A percentile compares a stretch with the other conserved stretches of the same genome.
These are phyloP conservation scores for Cercocebus atys DNA, from an alignment of 2,113 vertebrate genomes.

Conservation along the genomic window DNA sequence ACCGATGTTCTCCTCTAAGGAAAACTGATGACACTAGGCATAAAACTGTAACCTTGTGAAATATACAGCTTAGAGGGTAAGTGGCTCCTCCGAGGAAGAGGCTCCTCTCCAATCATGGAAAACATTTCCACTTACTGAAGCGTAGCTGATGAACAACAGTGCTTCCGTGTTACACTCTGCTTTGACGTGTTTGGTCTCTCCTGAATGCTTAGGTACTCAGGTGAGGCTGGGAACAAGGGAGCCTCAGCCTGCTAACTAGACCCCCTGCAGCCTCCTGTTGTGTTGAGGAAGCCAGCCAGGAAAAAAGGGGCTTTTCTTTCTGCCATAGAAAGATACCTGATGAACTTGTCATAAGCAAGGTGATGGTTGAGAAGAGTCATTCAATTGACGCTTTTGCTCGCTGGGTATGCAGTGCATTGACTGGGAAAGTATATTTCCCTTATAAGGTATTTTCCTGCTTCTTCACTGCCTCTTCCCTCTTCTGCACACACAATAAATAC, in stretches of 20 bases:
- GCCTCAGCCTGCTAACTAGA: not conserved
- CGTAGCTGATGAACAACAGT: not conserved
- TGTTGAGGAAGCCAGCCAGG: not conserved
- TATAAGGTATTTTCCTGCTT: not conserved
- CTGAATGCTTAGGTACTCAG: too few species aligned
- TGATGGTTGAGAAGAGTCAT: not conserved
- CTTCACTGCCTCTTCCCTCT: too few species aligned
- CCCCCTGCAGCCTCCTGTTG: too few species aligned
- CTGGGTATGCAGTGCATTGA: accelerated
- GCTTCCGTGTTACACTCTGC: not conserved
- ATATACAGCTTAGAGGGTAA: not conserved
- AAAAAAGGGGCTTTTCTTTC: not conserved
- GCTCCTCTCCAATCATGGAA: not conserved
- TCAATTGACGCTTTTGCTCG: not conserved
- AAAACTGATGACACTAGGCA: not conserved
- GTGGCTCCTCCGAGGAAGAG: not conserved
- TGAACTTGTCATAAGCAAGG: not conserved
- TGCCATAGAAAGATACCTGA: not conserved
- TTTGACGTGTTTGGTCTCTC: not conserved
- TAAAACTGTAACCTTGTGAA: not conserved
- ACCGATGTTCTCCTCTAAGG: not conserved
- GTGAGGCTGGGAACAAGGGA: not conserved
- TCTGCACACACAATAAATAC: not conserved
- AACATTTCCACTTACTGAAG: not conserved
- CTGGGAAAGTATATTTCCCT: not conserved